A percentile compares a stretch with the other conserved stretches of the same genome.
Conservation (phyloP, 2,888 invertebrate species). For the Parnassius glacialis region DNA sequence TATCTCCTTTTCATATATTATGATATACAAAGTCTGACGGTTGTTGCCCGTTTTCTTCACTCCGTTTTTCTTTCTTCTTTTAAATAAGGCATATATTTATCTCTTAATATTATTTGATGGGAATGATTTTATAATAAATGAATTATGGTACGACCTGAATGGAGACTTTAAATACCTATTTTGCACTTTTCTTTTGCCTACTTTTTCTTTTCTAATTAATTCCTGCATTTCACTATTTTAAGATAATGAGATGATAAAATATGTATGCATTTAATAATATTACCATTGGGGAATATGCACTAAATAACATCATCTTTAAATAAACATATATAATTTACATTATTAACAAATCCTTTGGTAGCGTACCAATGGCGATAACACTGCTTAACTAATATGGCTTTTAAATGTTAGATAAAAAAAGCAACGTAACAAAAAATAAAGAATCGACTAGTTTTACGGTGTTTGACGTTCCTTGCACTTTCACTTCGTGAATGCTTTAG, state of each 20-base stretch:
- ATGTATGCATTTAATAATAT: constrained; percentile 58
- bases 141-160: constrained; percentile 50
- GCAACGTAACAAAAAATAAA: background rate
- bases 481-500: constrained; percentile 32
- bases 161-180: constrained; percentile 49
- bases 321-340: constrained; percentile 59
- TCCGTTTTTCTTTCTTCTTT: constrained; percentile 46
- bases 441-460: constrained; percentile 50
- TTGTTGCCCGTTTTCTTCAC: constrained; percentile 50
- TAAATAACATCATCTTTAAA: constrained; percentile 61
- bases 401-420: constrained; percentile 33
- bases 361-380: constrained; percentile 72
- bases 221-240: constrained; percentile 61
- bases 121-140: constrained; percentile 38
- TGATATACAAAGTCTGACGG: constrained; percentile 51
- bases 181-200: constrained; percentile 71
- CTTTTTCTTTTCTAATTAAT: constrained; percentile 55
- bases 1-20: constrained; percentile 50
- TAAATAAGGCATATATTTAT: constrained; percentile 34
- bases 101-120: constrained; percentile 30
- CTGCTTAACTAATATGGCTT: constrained; percentile 67
- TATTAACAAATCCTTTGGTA: constrained; percentile 63
- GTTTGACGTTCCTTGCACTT: constrained; percentile 28
- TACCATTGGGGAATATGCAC: constrained; percentile 64
- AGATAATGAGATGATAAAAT: constrained; percentile 64